Base-by-base conservation (phyloP, 2,797 vertebrate genomes). In the Arnoldichthys spilopterus region DNA sequence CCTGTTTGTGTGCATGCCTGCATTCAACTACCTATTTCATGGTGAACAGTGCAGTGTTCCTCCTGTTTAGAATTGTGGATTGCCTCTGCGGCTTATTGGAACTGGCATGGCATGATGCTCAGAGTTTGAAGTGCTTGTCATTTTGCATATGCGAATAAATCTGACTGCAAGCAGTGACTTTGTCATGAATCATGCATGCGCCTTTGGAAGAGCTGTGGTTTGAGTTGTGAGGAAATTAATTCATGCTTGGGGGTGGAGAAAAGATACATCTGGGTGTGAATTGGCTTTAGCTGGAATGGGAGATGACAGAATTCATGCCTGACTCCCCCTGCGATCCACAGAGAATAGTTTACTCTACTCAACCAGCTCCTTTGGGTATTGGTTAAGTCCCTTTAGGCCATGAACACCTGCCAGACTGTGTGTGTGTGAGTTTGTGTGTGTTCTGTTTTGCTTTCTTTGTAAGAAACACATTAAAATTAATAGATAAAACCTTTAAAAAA, bases 131-230 rank as follows among this genome's bases (percentile, higher is more conserved):
- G 79, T 66, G 67, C 67, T 63, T 72, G 66, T 72, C 74, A 76
- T 76, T 81, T 76, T 66, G 37, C 70, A 72, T 80, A 71, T 51
- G 74, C 56, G 68, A 66, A 76, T 72, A 81, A 76, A 76, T 76
- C 59, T 28, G 73, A 72, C 59, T 76, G 73, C 11, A 7, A 80
- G 67, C 66, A 75, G 62, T 62, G 74, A 56, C 71, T 66, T 58
- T 72, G 74, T 72, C 74, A 81, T 81, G 79, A 80, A 80, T 80
- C 79, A 80, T 80, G 67, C 67, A 81, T 81, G 51, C 28, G 12
- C 68, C 59, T 76, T 81, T 76, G 67, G 37, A 81, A 56, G 51
- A 40, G 62, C 73, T 66, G 62, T 66, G 59, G 43, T 74, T 54
- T 75, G 73, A 66, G 59, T 66, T 81, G 49, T 64, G 58, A 81